Evolutionary conservation across 1,140 invertebrate genomes (phyloP), one percentile per base, ranked within the genome.

Genomic region (Neodiprion fabricii): DNA sequence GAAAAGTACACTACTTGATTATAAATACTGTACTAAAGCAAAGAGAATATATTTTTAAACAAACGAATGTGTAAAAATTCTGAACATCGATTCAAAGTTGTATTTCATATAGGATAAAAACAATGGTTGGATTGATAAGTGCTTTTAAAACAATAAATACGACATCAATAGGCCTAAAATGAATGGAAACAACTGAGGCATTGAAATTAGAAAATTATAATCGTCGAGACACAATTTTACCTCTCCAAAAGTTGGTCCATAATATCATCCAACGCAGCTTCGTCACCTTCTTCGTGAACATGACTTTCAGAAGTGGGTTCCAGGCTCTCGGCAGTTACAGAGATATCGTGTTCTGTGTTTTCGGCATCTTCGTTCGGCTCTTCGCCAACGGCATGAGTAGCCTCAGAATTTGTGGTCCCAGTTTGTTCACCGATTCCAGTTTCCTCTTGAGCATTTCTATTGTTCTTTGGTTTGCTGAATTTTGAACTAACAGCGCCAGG

Each of bases 221-320:
- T 47, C 68, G 4, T 47, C 68, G 11, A 69, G 21, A 23, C 68
- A n/a, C 21, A 75, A 72, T 72, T 21, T 83, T 88, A 88, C 83
- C 91, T 89, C 76, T 93, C 92, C 1, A 94, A 84, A 67, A 94
- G 84, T 61, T 93, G 92, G 82, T 93, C 93, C 89, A 95, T 91
- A 9, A 94, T 93, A 78, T 93, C 91, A 69, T 93, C 93, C 10
- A 94, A 83, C 1, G 88, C 90, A 28, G 85, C 86, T 72, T 90
- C 89, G 73, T 91, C 90, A n/a, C 87, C 88, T 67, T 89, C 89
- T 70, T 90, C 89, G 49, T 89, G 86, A 11, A 85, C 84, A 47
- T 89, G 90, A 69, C 87, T 87, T 76, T 91, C 90, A 1, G 90
- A 89, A 9, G 88, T 91, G 1, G 89, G 89, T 72, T 91, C 91